These are phyloP conservation scores for Oreohelix idahoensis DNA, from an alignment of 1,140 invertebrate genomes.

Conservation along the genomic window DNA sequence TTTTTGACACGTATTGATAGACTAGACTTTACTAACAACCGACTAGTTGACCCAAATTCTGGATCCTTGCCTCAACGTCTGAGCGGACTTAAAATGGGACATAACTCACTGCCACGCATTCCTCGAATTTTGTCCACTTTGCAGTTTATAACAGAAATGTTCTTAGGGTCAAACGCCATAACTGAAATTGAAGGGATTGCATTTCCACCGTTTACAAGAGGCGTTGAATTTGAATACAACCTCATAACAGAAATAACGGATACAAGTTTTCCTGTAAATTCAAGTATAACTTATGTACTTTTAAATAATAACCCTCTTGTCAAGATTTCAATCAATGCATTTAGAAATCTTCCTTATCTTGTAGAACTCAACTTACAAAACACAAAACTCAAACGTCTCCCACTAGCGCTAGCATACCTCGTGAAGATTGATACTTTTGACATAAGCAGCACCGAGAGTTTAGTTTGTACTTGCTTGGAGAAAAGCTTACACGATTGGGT, in stretches of 20 bases:
- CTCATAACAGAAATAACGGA: not conserved
- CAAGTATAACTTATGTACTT: not conserved
- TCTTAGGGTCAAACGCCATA: not conserved
- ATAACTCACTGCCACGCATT: not conserved
- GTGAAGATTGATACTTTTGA: not conserved
- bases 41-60: not conserved
- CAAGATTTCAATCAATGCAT: not conserved
- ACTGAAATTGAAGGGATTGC: not conserved
- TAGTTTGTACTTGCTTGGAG: conserved; percentile 4
- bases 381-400: not conserved
- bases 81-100: not conserved
- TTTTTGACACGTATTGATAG: not conserved
- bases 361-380: not conserved
- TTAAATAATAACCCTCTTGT: not conserved
- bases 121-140: not conserved
- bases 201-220: not conserved
- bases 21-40: not conserved
- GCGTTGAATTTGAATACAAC: not conserved
- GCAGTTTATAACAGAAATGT: not conserved
- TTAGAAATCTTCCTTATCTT: not conserved
- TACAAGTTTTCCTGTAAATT: not conserved
- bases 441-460: not conserved
- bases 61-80: not conserved
- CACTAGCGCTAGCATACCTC: not conserved
- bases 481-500: not conserved